A percentile compares a stretch with the other conserved stretches of the same genome.
These are phyloP conservation scores for Pseudomyrmex gracilis DNA, from an alignment of 1,140 invertebrate genomes.

Conservation along the genomic window DNA sequence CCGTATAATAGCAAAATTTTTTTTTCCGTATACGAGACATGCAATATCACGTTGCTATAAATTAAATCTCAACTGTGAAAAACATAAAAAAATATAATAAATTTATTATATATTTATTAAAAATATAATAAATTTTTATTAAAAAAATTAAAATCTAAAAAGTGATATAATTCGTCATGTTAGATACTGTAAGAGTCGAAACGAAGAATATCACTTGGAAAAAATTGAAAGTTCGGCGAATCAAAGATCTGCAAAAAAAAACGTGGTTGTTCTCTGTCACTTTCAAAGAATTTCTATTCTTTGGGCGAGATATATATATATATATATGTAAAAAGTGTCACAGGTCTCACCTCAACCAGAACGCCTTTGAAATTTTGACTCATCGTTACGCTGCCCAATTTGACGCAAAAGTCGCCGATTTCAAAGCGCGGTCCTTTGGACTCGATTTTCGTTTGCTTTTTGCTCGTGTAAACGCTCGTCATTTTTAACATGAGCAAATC, in stretches of 20 bases:
- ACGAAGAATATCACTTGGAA: slow-evolving; percentile 17
- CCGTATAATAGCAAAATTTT: too few species aligned
- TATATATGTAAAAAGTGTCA: neutral
- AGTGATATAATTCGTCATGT: neutral
- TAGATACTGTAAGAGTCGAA: too few species aligned
- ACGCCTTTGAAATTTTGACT: slow-evolving; percentile 97
- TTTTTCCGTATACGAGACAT: too few species aligned
- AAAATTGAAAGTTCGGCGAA: neutral
- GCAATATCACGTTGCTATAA: too few species aligned
- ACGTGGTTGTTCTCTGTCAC: neutral
- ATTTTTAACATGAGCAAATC: slow-evolving; percentile 96
- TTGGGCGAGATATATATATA: neutral
- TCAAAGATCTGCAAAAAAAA: neutral
- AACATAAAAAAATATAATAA: too few species aligned
- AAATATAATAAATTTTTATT: neutral
- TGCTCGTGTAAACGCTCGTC: slow-evolving; percentile 93
- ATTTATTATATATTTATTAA: too few species aligned
- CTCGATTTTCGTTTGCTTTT: slow-evolving; percentile 94
- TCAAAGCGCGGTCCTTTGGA: slow-evolving; percentile 97
- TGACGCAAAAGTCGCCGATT: slow-evolving; percentile 97
- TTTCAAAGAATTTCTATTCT: slow-evolving; percentile 1
- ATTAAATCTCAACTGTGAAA: too few species aligned
- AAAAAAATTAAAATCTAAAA: neutral
- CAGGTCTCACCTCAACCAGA: slow-evolving; percentile 93
- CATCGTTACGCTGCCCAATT: slow-evolving; percentile 96